Percentiles rank a stretch among this genome's conserved stretches.
phyloP scores from a whole-genome alignment of 1,140 invertebrate genomes.

The Drosophila insularis region DNA sequence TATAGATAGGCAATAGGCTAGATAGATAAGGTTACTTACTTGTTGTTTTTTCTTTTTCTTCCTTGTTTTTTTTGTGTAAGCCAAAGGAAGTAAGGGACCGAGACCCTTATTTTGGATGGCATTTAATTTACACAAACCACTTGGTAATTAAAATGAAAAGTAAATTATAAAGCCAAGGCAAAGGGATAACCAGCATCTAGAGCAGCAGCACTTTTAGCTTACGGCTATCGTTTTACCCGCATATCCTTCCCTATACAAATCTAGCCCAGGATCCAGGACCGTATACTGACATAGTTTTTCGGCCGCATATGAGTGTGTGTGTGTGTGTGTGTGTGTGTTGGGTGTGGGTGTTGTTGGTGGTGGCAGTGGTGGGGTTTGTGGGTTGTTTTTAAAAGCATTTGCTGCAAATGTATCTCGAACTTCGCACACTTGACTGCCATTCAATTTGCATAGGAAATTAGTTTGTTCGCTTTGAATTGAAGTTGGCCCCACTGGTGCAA shows the following conservation, averaged over 20 bases:
- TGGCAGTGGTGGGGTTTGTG: slow-evolving; percentile 14
- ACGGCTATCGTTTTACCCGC: not conserved
- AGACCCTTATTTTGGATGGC: slow-evolving; percentile 36
- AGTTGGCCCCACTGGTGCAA: slow-evolving; percentile 76
- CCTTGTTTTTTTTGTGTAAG: too few relatives aligned
- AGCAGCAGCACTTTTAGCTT: slow-evolving; percentile 4
- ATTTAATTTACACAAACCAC: slow-evolving; percentile 75
- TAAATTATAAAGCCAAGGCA: slow-evolving; percentile 62
- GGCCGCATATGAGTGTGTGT: not conserved
- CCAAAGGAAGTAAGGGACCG: too few relatives aligned
- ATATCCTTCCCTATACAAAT: slow-evolving; percentile 22
- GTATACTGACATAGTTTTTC: slow-evolving; percentile 34
- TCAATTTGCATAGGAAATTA: slow-evolving; percentile 81
- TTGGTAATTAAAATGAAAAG: slow-evolving; percentile 78
- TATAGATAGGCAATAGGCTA: slow-evolving; percentile 21
- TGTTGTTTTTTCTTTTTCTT: slow-evolving; percentile 5
- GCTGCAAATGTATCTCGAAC: slow-evolving; percentile 79
- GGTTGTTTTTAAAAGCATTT: slow-evolving; percentile 76
- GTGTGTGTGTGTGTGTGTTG: not conserved
- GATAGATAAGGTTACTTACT: slow-evolving; percentile 6
- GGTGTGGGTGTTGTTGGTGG: not conserved
- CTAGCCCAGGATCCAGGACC: slow-evolving; percentile 26
- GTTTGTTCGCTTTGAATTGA: slow-evolving; percentile 80
- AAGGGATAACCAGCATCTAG: not conserved
- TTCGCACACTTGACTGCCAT: slow-evolving; percentile 79